Evolutionary conservation across 2,113 vertebrate species (phyloP).

Genomic region (Solea senegalensis): DNA sequence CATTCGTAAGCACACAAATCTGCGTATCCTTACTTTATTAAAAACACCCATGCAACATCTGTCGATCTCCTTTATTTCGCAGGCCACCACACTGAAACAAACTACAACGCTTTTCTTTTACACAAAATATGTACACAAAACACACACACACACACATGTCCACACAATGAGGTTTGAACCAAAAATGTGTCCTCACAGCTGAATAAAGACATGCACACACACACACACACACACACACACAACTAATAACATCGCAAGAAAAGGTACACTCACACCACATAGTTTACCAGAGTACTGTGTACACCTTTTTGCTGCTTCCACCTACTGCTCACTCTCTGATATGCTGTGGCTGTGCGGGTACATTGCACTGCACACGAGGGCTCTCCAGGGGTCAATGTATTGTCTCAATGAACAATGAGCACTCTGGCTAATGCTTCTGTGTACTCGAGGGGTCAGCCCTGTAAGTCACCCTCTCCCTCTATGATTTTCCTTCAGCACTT

Average conservation of each 20-base stretch:
- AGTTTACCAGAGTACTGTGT: conserved; percentile 63
- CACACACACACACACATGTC: conserved; percentile 13
- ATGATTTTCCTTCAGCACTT: conserved; percentile 61
- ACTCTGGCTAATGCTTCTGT: conserved; percentile 75
- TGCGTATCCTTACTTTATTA: conserved; percentile 57
- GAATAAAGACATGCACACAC: conserved; percentile 8
- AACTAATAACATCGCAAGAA: conserved; percentile 72
- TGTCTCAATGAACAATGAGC: conserved; percentile 77
- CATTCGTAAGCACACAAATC: conserved; percentile 61
- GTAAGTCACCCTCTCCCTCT: conserved; percentile 61
- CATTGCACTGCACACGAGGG: conserved; percentile 65
- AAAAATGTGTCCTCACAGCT: too few relatives aligned
- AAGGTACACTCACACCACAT: conserved; percentile 62
- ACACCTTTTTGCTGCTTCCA: conserved; percentile 67
- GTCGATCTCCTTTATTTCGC: conserved; percentile 57
- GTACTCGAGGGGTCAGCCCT: conserved; percentile 65
- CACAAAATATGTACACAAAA: conserved; percentile 43
- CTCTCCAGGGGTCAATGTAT: conserved; percentile 70
- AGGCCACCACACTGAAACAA: conserved; percentile 45
- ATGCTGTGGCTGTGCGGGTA: conserved; percentile 60
- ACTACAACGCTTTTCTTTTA: conserved; percentile 38
- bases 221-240: conserved; percentile 34
- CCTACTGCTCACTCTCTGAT: conserved; percentile 68
- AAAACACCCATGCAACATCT: conserved; percentile 45
- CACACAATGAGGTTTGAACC: too few relatives aligned